Conservation (phyloP, 2,113 vertebrate genomes). For the Ptychochromis oligacanthus region DNA sequence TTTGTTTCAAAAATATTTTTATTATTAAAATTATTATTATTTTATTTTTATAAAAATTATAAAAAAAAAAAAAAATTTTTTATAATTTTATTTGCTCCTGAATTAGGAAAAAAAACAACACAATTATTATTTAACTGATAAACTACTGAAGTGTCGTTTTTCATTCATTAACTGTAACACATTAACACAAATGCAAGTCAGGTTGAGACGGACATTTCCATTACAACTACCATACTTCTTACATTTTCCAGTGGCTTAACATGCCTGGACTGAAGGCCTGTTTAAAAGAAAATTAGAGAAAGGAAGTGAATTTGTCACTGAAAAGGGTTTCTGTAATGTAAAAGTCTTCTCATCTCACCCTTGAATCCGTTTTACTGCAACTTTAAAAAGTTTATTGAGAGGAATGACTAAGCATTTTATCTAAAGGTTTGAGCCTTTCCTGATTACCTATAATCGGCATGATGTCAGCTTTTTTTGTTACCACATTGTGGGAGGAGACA, state of each 20-base stretch:
- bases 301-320: not conserved
- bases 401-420: not conserved
- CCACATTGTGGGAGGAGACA: constrained; percentile 37
- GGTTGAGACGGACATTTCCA: not conserved
- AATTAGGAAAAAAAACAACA: not conserved
- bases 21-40: too few species aligned
- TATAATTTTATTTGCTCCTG: too few species aligned
- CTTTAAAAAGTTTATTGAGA: not conserved
- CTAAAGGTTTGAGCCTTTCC: not conserved
- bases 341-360: not conserved
- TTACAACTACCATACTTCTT: not conserved
- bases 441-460: not conserved
- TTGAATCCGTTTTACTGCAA: not conserved
- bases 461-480: not conserved
- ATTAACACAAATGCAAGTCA: not conserved
- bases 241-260: not conserved
- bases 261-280: not conserved
- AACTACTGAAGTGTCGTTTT: too few species aligned
- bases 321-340: not conserved
- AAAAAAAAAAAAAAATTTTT: too few species aligned
- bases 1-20: too few species aligned
- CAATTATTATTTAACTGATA: too few species aligned
- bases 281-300: not conserved
- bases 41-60: too few species aligned
- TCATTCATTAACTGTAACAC: not conserved